These are phyloP conservation scores for Drosophila pruinosa DNA, from an alignment of 1,140 invertebrate species.

Conservation along the genomic window DNA sequence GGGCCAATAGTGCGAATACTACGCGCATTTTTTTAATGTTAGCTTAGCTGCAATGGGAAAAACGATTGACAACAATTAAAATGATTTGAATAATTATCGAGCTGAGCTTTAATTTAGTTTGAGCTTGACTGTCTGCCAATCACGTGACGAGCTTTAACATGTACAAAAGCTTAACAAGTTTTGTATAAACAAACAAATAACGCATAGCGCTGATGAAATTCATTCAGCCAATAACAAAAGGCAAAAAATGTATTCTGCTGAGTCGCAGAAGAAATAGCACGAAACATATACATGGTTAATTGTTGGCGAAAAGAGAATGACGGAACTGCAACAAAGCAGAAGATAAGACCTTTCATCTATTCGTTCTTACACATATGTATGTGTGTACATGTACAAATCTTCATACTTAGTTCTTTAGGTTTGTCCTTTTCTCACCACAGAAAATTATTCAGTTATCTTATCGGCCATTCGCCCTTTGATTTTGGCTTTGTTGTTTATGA, in stretches of 20 bases:
- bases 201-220: slow-evolving; percentile 26
- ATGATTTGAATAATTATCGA: not conserved
- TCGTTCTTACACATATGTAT: too few relatives aligned
- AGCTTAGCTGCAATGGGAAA: slow-evolving; percentile 29
- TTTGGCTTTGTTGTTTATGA: not conserved
- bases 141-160: slow-evolving; percentile 41
- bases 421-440: slow-evolving; percentile 37
- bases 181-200: slow-evolving; percentile 11
- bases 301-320: too few relatives aligned
- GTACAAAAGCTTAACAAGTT: not conserved
- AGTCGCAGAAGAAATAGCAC: slow-evolving; percentile 1
- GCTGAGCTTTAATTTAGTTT: slow-evolving; percentile 17
- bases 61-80: slow-evolving; percentile 16
- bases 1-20: slow-evolving; percentile 83
- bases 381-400: too few relatives aligned
- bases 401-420: slow-evolving; percentile 11
- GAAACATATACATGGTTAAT: not conserved
- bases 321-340: too few relatives aligned
- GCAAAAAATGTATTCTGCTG: slow-evolving; percentile 7
- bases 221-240: slow-evolving; percentile 1
- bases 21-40: slow-evolving; percentile 83
- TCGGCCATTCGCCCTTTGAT: slow-evolving; percentile 50
- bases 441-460: slow-evolving; percentile 60
- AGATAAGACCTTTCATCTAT: too few relatives aligned
- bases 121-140: not conserved